These are phyloP conservation scores for Halcyon senegalensis DNA, from an alignment of 2,113 vertebrate genomes.

Conservation along the genomic window DNA sequence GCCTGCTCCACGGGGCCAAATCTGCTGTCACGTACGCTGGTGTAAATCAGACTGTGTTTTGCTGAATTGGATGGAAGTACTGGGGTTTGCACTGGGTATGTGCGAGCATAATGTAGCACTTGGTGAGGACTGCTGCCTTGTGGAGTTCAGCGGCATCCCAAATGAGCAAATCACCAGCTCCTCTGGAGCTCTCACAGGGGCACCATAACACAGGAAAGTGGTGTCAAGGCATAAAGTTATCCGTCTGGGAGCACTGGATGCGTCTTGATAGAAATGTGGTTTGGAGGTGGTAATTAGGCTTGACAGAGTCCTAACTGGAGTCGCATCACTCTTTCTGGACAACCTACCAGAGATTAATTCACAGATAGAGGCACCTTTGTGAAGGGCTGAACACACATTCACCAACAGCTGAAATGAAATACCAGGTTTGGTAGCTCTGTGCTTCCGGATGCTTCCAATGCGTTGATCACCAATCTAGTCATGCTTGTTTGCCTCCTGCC, in stretches of 20 bases:
- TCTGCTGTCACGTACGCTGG: background rate
- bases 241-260: background rate
- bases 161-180: background rate
- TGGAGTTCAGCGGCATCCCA: background rate
- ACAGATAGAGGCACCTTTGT: background rate
- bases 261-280: background rate
- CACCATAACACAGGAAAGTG: rapidly evolving
- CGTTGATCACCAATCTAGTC: background rate
- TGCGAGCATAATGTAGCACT: background rate
- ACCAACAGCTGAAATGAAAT: background rate
- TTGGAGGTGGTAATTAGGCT: background rate
- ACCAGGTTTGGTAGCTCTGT: background rate
- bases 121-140: background rate
- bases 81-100: background rate
- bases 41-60: background rate
- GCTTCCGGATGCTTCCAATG: background rate
- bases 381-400: background rate
- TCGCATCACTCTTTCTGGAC: background rate
- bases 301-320: background rate
- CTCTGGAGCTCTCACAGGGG: background rate
- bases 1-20: background rate
- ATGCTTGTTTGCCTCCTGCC: background rate
- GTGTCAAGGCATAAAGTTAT: background rate
- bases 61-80: background rate
- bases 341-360: background rate